Evolutionary conservation across 2,113 vertebrate species (phyloP), one percentile per base, ranked within the genome.

Genomic region (Hyperopisus bebe): DNA sequence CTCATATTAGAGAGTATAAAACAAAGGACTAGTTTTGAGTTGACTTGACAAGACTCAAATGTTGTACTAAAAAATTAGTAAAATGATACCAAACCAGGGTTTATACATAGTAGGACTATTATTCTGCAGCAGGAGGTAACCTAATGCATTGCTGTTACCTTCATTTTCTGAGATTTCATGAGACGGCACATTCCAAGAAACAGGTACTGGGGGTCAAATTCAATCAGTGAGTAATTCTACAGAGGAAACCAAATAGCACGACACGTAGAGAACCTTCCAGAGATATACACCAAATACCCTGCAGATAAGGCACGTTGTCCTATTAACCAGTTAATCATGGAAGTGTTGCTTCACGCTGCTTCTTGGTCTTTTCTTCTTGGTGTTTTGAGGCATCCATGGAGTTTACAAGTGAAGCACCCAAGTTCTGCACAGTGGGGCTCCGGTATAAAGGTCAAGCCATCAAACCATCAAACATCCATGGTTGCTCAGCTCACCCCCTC

Each of bases 251-350:
- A 31, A 31, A 53, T 7, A 88, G 55, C 39, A 39, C 19, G 3
- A 24, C 55, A 13, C 27, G 13, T 50, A 86, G 46, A 53, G 24
- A 44, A 24, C 39, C 19, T 53, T 19, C 77, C 77, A n/a, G 10
- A 89, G 89, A 84, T 89, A 85, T 55, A 19, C 44, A 46, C 46
- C 51, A 15, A 89, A 31, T 27, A 11, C 0, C 35, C 53, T 13
- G 4, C 39, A 58, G 89, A 89, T 89, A 89, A 89, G 89, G 10
- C 39, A 62, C 39, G 51, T 62, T 47, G 19, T 80, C 77, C 85
- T 83, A 58, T 84, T 89, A 89, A 47, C 89, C 51, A 89, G 88
- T 31, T 55, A 84, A 58, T 62, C 50, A 5, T 9, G 48, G 50
- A 35, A 0, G 17, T 5, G 13, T n/a, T 11, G 21, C 89, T 9